Evolutionary conservation across 1,140 invertebrate genomes (phyloP), one percentile per base, ranked within the genome.

Genomic region (Zelostemma sp.): DNA sequence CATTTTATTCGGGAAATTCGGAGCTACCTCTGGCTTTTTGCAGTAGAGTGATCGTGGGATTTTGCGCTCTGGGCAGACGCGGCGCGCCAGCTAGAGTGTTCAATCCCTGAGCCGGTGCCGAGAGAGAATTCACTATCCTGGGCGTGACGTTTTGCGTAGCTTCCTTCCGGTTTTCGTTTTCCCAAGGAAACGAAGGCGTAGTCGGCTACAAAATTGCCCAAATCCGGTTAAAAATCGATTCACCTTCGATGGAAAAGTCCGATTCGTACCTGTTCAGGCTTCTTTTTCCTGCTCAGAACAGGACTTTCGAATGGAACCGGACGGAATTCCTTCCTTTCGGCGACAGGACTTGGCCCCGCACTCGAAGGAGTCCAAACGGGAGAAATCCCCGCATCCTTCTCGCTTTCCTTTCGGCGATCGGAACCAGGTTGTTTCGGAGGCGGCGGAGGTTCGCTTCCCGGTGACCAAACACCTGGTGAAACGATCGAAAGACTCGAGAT

Each of bases 1-100:
- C n/a, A n/a, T n/a, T n/a, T n/a, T n/a, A n/a, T n/a, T n/a, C n/a
- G n/a, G n/a, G n/a, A n/a, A n/a, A n/a, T n/a, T n/a, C n/a, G n/a
- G n/a, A 77, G 78, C 83, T 86, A 95, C 94, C 94, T 91, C 95
- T 88, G 40, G 93, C 93, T 87, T 95, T 95, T 83, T 96, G 93
- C 46, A 96, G 86, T 45, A 96, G 83, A 1, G 93, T 96, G 67
- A 96, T 92, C 2, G 93, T 95, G 3, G 95, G 93, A 86, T 94
- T 95, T 85, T 95, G 94, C 19, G 92, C 93, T 76, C 89, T 88
- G 6, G 94, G 94, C 68, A 95, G 83, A 50, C 88, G 80, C 63
- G 81, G 82, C 59, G 81, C 78, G 17, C 80, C 83, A 12, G 86
- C 86, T 53, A 90, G 81, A 1, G 87, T 85, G 74, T 86, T 88